Conservation (phyloP, 2,113 vertebrate genomes). For the Dryoscopus gambensis region DNA sequence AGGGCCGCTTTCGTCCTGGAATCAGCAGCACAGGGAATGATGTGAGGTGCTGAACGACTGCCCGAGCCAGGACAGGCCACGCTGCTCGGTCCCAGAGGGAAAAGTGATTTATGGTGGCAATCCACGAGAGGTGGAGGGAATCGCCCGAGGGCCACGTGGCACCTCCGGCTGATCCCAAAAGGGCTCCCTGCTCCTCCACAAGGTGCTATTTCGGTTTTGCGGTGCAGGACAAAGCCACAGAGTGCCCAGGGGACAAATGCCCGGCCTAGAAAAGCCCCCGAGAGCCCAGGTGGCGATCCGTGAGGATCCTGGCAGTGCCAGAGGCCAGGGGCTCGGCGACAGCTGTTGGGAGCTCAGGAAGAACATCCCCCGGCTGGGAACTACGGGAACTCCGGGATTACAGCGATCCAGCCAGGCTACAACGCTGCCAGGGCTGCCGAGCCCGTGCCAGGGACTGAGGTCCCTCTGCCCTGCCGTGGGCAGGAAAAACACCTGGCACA, state of each 20-base stretch:
- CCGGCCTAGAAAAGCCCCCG: neutral
- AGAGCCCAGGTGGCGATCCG: neutral
- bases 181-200: neutral
- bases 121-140: neutral
- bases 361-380: neutral
- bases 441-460: neutral
- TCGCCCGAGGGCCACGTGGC: fast-evolving
- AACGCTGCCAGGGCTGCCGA: neutral
- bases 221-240: neutral
- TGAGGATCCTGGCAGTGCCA: neutral
- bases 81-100: neutral
- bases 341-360: neutral
- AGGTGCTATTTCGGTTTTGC: neutral
- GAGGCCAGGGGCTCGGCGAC: fast-evolving
- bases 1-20: neutral
- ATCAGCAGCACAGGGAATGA: neutral
- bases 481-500: neutral
- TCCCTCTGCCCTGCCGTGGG: neutral
- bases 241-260: neutral
- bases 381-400: neutral
- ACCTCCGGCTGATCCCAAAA: neutral
- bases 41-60: neutral
- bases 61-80: neutral
- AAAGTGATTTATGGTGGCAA: neutral
- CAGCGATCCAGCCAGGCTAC: fast-evolving